Base-by-base conservation (phyloP, 2,797 vertebrate genomes). In the Sylvia borin region DNA sequence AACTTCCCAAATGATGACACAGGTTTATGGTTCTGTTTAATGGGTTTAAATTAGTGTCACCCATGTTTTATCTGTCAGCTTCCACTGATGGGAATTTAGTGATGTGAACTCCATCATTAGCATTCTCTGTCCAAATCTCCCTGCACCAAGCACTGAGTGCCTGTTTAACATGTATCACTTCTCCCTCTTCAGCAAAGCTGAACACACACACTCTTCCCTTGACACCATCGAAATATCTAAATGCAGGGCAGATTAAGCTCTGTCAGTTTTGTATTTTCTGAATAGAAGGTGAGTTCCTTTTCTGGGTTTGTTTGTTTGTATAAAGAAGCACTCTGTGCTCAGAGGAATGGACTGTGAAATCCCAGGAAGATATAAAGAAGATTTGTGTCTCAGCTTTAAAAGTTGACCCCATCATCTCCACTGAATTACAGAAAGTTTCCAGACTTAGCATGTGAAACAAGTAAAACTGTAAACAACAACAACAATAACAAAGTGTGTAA, bases 301-400 rank as follows among this genome's bases (percentile, higher is more conserved):
- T 38, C 51, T 67, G n/a, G 11, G 27, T 61, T 90, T n/a, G 38
- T 80, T 93, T 93, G 74, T 88, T 88, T 71, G 16, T 92, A 76
- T 66, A 71, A 82, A 82, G 62, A 32, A 60, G 8, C 25, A 47
- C 13, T 74, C 65, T 70, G 15, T 26, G 42, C 73, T 93, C 80
- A 86, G 76, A 90, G 21, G 43, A 58, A 70, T 1, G 3, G 51
- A 53, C 60, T 3, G 3, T 40, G 62, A 92, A 95, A 94, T 90
- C 66, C 58, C 24, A 73, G 24, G 27, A 68, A 86, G 74, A 45
- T 55, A 18, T 68, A 74, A 71, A 84, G 16, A 75, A 43, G 70
- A 81, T 95, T 96, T 90, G 26, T 79, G 32, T 16, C 20, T 81
- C 22, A 11, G 60, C 47, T 93, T 86, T 93, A 81, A 53, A 90